These are phyloP conservation scores for Araneus ventricosus DNA, from an alignment of 1,140 invertebrate species.

Conservation along the genomic window DNA sequence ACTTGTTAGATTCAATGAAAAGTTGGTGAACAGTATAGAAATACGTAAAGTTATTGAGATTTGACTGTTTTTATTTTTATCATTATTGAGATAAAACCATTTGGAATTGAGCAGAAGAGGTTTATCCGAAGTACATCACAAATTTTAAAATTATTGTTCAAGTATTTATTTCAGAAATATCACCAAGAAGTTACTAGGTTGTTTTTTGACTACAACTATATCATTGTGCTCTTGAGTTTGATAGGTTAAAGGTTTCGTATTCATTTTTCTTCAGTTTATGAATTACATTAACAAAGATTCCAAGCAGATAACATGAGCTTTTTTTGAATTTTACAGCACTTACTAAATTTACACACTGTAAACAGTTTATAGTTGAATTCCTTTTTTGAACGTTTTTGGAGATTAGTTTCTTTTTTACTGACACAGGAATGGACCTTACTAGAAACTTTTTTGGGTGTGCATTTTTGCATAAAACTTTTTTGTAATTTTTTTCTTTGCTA, in stretches of 20 bases:
- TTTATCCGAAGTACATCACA: background rate
- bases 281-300: background rate
- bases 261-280: background rate
- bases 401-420: background rate
- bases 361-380: background rate
- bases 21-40: no score
- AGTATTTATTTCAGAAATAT: constrained; percentile 14
- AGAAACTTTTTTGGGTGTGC: background rate
- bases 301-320: background rate
- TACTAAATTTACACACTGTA: background rate
- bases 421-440: background rate
- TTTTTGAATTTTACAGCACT: background rate
- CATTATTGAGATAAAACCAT: background rate
- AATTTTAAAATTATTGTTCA: background rate
- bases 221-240: background rate
- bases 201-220: background rate
- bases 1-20: no score
- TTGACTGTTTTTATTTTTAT: background rate
- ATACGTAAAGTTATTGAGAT: background rate
- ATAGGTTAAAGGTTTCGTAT: background rate
- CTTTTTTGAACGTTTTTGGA: constrained; percentile 6
- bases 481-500: background rate
- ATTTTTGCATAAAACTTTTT: background rate
- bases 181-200: background rate
- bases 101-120: no score